These are phyloP conservation scores for Peromyscus californicus DNA, from an alignment of 2,113 vertebrate genomes.

Conservation along the genomic window DNA sequence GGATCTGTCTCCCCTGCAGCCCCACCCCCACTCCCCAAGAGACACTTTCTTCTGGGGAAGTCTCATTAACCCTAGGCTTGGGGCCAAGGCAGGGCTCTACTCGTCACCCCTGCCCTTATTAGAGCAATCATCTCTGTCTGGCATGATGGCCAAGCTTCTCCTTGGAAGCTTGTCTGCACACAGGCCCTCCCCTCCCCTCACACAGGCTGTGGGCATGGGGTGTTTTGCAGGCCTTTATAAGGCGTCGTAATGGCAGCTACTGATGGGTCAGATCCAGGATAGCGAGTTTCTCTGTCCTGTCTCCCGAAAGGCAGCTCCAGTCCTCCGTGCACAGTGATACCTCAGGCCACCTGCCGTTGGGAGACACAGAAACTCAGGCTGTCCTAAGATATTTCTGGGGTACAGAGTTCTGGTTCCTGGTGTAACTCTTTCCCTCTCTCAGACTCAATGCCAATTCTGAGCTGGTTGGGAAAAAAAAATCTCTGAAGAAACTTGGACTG, in stretches of 20 bases:
- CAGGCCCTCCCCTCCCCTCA: not conserved
- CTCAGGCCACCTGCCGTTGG: not conserved
- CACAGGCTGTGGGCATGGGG: not conserved
- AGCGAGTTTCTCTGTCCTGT: not conserved
- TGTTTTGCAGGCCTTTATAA: not conserved
- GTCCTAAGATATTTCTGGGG: not conserved
- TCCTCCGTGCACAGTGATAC: not conserved
- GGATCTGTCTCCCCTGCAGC: slow-evolving; percentile 34
- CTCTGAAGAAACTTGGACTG: not conserved
- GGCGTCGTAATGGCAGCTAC: not conserved
- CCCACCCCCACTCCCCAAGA: slow-evolving; percentile 51
- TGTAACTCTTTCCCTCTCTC: not conserved
- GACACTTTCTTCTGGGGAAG: slow-evolving; percentile 74
- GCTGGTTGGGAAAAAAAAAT: not conserved
- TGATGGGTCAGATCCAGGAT: not conserved
- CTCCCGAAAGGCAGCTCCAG: not conserved
- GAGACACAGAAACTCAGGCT: not conserved
- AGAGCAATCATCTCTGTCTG: slow-evolving; percentile 80
- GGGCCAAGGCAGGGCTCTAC: slow-evolving; percentile 62
- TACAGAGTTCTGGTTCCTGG: not conserved
- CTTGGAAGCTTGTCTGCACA: slow-evolving; percentile 39
- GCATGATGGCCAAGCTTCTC: slow-evolving; percentile 57
- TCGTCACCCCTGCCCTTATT: slow-evolving; percentile 78
- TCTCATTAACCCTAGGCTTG: slow-evolving; percentile 82
- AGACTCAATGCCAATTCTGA: not conserved